phyloP scores from a whole-genome alignment of 1,140 invertebrate genomes.

The Danaus melanippus region DNA sequence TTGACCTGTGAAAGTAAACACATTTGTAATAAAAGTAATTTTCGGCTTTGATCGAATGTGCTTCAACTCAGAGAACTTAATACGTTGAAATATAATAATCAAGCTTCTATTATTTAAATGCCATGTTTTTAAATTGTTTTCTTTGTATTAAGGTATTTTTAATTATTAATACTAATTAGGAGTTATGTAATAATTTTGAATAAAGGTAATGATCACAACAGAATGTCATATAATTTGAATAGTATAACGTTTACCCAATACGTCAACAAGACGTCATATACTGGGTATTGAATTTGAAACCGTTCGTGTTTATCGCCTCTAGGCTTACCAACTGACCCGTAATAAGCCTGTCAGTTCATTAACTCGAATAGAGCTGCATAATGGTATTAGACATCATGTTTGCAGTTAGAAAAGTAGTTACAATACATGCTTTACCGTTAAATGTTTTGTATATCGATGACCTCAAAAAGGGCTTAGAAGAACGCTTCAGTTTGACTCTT shows the following conservation, averaged over 20 bases:
- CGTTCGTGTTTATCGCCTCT: conserved; percentile 24
- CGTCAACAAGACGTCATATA: conserved; percentile 24
- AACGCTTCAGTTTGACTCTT: background rate
- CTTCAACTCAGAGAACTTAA: too few species aligned
- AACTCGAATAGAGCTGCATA: conserved; percentile 19
- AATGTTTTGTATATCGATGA: background rate
- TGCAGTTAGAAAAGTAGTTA: conserved; percentile 1
- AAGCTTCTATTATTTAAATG: too few species aligned
- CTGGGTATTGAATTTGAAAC: conserved; percentile 25
- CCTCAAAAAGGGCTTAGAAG: background rate
- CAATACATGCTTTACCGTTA: too few species aligned
- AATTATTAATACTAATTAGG: too few species aligned
- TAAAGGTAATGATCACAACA: background rate
- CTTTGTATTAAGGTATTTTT: too few species aligned
- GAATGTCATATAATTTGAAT: conserved; percentile 6
- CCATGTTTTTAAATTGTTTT: too few species aligned
- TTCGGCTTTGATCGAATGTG: too few species aligned
- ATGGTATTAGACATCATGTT: conserved; percentile 19
- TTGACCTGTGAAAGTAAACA: too few species aligned
- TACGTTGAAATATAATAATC: too few species aligned
- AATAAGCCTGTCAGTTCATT: conserved; percentile 29
- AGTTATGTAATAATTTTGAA: too few species aligned
- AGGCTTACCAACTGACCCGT: conserved; percentile 24
- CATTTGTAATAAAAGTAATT: too few species aligned
- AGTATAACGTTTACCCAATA: conserved; percentile 13